Evolutionary conservation across 2,888 invertebrate species (phyloP), one percentile per base, ranked within the genome.

Genomic region (Cartodere bifasciata): DNA sequence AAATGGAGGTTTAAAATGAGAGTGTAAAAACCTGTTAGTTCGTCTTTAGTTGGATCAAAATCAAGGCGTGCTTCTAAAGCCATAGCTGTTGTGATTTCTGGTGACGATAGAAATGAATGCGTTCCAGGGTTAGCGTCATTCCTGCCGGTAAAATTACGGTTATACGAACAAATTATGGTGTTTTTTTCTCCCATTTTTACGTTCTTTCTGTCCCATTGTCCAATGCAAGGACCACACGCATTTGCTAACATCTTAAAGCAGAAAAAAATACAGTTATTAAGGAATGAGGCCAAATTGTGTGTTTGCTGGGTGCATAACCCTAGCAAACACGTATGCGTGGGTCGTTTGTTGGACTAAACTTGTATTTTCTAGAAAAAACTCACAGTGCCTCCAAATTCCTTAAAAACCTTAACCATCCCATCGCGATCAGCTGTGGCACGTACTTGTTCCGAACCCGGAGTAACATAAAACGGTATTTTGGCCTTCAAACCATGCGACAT

Each of bases 211-310:
- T 92, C 88, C 94, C 94, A 94, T 53, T 94, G 94, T 29, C 92
- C 94, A 62, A 94, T 94, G 68, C 94, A 94, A 2, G 94, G 94
- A 2, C 94, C 94, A 56, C 94, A 95, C 3, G 94, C 94, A 62
- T 94, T 94, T 3, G 94, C 94, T 43, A 95, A 64, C 3, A 94
- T 72, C 66, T 66, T 24, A 4, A 7, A 23, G 12, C 6, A 6
- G 20, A 17, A 17, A 17, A 17, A n/a, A n/a, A n/a, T n/a, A n/a
- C n/a, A n/a, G n/a, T n/a, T n/a, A n/a, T n/a, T n/a, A n/a, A n/a
- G n/a, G n/a, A n/a, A n/a, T n/a, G n/a, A n/a, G n/a, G n/a, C n/a
- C n/a, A n/a, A n/a, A n/a, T n/a, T n/a, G n/a, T n/a, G n/a, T n/a
- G n/a, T n/a, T n/a, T n/a, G n/a, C n/a, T n/a, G n/a, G n/a, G n/a